phyloP scores from a whole-genome alignment of 2,113 vertebrate species.

The Desmodus rotundus region DNA sequence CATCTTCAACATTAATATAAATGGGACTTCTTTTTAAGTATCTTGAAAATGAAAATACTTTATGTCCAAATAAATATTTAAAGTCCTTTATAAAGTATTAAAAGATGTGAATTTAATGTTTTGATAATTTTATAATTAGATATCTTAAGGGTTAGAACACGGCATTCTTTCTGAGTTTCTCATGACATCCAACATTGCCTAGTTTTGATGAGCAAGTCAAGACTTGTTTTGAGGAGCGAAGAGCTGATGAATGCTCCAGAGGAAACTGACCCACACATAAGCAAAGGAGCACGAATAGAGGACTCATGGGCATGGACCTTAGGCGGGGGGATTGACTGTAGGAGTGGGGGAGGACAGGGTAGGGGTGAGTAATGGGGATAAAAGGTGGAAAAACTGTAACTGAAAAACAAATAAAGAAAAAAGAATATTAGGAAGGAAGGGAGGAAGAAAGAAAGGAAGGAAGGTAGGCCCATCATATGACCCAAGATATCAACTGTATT shows the following conservation, averaged over 20 bases:
- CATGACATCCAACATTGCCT: neutral
- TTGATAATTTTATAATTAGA: neutral
- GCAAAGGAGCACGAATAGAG: too few relatives aligned
- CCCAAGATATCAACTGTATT: neutral
- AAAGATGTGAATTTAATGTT: neutral
- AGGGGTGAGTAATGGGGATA: too few relatives aligned
- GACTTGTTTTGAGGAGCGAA: neutral
- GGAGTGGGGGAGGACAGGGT: too few relatives aligned
- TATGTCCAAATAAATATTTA: slow-evolving; percentile 18
- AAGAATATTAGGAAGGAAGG: neutral
- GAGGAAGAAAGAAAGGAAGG: neutral
- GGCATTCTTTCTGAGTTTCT: neutral
- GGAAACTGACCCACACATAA: neutral
- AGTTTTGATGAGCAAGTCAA: neutral
- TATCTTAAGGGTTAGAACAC: neutral
- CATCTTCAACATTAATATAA: slow-evolving; percentile 22
- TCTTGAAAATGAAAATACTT: neutral
- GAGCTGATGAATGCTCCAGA: neutral
- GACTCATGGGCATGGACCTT: too few relatives aligned
- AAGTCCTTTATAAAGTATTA: neutral
- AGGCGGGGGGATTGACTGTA: too few relatives aligned
- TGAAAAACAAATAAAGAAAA: too few relatives aligned
- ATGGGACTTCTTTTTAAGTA: neutral
- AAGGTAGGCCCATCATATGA: neutral
- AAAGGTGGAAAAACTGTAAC: too few relatives aligned